Evolutionary conservation across 2,888 invertebrate species (phyloP).

Genomic region (Caenorhabditis afra): DNA sequence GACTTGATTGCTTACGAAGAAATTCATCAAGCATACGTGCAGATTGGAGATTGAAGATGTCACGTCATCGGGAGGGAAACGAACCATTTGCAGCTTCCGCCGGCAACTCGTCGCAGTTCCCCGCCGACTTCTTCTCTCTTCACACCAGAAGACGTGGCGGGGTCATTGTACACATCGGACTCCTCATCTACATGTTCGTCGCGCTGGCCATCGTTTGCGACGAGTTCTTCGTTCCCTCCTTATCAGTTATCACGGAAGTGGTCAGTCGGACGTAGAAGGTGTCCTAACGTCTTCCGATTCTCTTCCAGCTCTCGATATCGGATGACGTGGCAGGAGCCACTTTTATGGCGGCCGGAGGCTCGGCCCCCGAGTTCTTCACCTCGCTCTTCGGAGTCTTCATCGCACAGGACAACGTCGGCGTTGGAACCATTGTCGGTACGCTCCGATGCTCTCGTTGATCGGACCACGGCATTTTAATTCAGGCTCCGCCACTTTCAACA

Average conservation of each 20-base stretch:
- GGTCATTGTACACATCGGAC: slow-evolving; percentile 88
- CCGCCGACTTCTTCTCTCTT: slow-evolving; percentile 88
- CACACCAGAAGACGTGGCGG: slow-evolving; percentile 91
- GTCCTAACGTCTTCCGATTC: neutral
- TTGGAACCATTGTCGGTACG: slow-evolving; percentile 94
- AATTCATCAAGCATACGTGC: slow-evolving; percentile 26
- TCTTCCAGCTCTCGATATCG: slow-evolving; percentile 86
- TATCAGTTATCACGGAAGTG: slow-evolving; percentile 96
- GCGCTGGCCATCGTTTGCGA: slow-evolving; percentile 98
- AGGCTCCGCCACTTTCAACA: slow-evolving; percentile 82
- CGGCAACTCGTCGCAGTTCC: slow-evolving; percentile 61
- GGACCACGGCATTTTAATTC: neutral
- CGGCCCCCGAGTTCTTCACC: slow-evolving; percentile 95
- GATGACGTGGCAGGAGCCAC: slow-evolving; percentile 99
- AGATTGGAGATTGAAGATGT: slow-evolving; percentile 3
- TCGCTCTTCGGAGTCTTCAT: slow-evolving; percentile 98
- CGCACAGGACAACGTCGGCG: slow-evolving; percentile 94
- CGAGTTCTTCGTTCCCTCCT: slow-evolving; percentile 97
- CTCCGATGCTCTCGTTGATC: neutral
- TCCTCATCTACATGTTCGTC: slow-evolving; percentile 98
- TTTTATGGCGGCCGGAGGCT: slow-evolving; percentile 99
- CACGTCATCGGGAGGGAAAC: neutral
- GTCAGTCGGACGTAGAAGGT: slow-evolving; percentile 31
- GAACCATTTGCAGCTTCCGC: slow-evolving; percentile 29
- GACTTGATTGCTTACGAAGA: too few relatives aligned